Percentiles rank a stretch among this genome's conserved stretches.
Conservation (phyloP, 2,797 vertebrate species). For the Distichodus sexfasciatus region DNA sequence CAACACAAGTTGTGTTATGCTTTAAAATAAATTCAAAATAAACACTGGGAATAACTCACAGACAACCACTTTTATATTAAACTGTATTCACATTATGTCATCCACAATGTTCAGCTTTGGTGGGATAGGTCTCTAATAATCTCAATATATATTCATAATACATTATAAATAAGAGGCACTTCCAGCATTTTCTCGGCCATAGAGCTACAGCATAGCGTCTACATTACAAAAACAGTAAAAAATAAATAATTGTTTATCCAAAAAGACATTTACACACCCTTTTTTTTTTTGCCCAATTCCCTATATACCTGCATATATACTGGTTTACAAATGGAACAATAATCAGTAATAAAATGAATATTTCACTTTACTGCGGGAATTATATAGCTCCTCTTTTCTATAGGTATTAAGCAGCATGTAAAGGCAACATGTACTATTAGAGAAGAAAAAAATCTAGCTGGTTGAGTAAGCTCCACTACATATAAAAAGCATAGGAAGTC, state of each 20-base stretch:
- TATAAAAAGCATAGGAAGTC: conserved; percentile 76
- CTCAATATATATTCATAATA: conserved; percentile 91
- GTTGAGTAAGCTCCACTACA: conserved; percentile 78
- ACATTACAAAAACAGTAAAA: conserved; percentile 98
- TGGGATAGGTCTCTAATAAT: conserved; percentile 91
- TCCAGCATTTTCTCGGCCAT: conserved; percentile 97
- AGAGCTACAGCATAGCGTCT: conserved; percentile 94
- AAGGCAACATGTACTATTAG: conserved; percentile 88
- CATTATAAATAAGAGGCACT: conserved; percentile 98
- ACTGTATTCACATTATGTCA: conserved; percentile 93
- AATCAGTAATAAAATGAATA: conserved; percentile 82
- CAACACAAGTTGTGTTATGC: no score
- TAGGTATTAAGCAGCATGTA: conserved; percentile 88
- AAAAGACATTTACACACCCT: conserved; percentile 85
- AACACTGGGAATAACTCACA: conserved; percentile 77
- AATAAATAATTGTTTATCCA: conserved; percentile 98
- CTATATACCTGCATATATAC: conserved; percentile 87
- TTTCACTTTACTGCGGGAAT: conserved; percentile 82
- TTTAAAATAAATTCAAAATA: conserved; percentile 57
- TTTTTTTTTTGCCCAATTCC: conserved; percentile 46
- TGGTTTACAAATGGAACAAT: conserved; percentile 90
- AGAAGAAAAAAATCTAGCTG: conserved; percentile 75
- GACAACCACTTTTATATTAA: conserved; percentile 88
- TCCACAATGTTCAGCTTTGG: conserved; percentile 87
- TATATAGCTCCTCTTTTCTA: conserved; percentile 69